Base-by-base conservation (phyloP, 2,888 invertebrate species). In the Pedicia rivosa region DNA sequence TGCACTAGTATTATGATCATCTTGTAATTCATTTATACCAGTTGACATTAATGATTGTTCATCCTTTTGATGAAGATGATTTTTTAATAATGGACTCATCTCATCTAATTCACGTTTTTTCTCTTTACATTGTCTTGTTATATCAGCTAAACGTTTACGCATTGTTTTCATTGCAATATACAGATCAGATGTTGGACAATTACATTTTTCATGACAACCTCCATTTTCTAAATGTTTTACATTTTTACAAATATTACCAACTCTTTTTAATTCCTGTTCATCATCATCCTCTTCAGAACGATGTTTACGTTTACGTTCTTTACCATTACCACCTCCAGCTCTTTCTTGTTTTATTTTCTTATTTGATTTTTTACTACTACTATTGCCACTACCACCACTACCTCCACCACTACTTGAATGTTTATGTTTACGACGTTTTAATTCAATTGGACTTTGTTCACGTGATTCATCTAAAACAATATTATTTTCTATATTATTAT, bases 91-190 rank as follows among this genome's bases (percentile, higher is more conserved):
- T 24, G 43, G 44, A 5, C 48, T 50, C 28, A 82, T 63, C 44
- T 77, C 78, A 42, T 72, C 74, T n/a, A 90, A 61, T 56, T 88
- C 83, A 20, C 74, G 74, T 52, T 86, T 80, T 53, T 84, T 84
- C 53, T 88, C 86, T 43, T 75, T 74, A 52, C 84, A 82, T 51
- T 82, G 77, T 17, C 78, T 67, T 50, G 87, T 82, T 19, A 90
- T 65, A 36, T 87, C 84, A 15, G 83, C 81, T 42, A 90, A 55
- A 39, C 77, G 71, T 59, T 78, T 72, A 27, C 84, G 68, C 81
- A 88, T 84, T 48, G 83, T 79, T 48, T 79, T 65, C 60, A 79
- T 74, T 2, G 78, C 74, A 52, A 73, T 75, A 54, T 80, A 78
- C 25, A 72, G 62, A 25, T 68, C 69, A 6, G 68, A 64, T n/a